Evolutionary conservation across 2,888 invertebrate genomes (phyloP), one percentile per base, ranked within the genome.

Genomic region (Caradrina kadenii): DNA sequence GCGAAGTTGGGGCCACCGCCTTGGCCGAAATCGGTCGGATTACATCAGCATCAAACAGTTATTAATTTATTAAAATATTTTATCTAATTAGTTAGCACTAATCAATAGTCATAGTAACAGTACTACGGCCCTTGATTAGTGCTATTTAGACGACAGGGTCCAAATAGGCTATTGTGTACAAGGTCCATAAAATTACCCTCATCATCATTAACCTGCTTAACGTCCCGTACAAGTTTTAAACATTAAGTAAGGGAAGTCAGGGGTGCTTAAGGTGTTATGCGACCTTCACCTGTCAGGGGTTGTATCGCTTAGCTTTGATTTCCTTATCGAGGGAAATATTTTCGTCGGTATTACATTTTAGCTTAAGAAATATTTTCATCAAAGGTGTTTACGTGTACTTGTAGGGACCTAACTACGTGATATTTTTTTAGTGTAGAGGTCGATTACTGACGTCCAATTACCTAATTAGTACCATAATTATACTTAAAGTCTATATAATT

Each of bases 161-260:
- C 6, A 22, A 59, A 75, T 60, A 39, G 64, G 53, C 56, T 50
- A 52, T 76, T 61, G 71, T 62, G 42, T 55, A 78, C 71, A 66
- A 52, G 81, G 63, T 54, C 54, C 66, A 80, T 80, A 78, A 80
- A 78, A 80, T 45, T 35, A 72, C 81, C 78, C 77, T 80, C 72
- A 76, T 79, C 78, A 79, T 68, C 81, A 76, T 81, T 77, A 79
- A 60, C 63, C 81, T 72, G 81, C 53, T 68, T 67, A 79, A 81
- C 71, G 78, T 80, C 50, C 77, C 81, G 77, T 76, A 76, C 77
- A 72, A 81, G 64, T 76, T 79, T 80, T 81, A 61, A 79, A 67
- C 72, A 72, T 79, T 81, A 79, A 67, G 62, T 71, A 59, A 76
- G 66, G 60, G 66, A 61, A 75, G 63, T 63, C 26, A 26, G 13